These are phyloP conservation scores for Colossoma macropomum DNA, from an alignment of 2,113 vertebrate genomes.

Conservation along the genomic window DNA sequence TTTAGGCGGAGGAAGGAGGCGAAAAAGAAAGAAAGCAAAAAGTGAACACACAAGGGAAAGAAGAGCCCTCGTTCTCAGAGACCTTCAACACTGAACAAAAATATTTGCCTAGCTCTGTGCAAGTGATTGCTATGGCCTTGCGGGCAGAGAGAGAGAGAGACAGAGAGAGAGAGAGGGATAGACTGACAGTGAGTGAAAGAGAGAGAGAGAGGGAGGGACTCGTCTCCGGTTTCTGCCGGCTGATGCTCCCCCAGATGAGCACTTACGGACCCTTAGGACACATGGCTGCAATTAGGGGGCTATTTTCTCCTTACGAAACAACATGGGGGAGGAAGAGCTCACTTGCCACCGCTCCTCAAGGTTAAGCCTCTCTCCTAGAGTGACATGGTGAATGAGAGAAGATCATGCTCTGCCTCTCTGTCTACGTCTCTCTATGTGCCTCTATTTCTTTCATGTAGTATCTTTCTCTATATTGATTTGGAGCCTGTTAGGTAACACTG, in stretches of 20 bases:
- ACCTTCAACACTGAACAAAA: constrained; percentile 64
- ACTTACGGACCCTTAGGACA: constrained; percentile 77
- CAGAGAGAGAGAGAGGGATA: constrained; percentile 47
- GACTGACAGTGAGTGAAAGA: constrained; percentile 48
- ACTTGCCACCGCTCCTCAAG: constrained; percentile 69
- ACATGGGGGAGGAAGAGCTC: constrained; percentile 77
- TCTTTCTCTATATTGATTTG: neutral
- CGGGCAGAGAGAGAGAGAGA: constrained; percentile 46
- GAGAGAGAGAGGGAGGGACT: constrained; percentile 44
- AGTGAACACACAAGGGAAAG: constrained; percentile 45
- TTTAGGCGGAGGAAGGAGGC: constrained; percentile 21
- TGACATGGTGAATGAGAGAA: constrained; percentile 74
- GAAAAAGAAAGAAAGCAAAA: constrained; percentile 21
- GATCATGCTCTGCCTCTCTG: constrained; percentile 58
- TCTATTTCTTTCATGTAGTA: constrained; percentile 5
- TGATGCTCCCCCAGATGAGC: constrained; percentile 75
- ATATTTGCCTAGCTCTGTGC: constrained; percentile 69
- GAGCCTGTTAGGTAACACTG: neutral
- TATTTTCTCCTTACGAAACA: constrained; percentile 79
- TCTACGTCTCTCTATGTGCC: constrained; percentile 42
- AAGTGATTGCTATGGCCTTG: constrained; percentile 68
- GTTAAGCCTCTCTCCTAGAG: constrained; percentile 73
- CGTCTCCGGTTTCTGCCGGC: constrained; percentile 71
- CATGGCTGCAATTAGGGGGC: constrained; percentile 84
- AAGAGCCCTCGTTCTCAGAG: constrained; percentile 30